Conservation (phyloP, 2,113 vertebrate genomes). For the Tachysurus vachellii region DNA sequence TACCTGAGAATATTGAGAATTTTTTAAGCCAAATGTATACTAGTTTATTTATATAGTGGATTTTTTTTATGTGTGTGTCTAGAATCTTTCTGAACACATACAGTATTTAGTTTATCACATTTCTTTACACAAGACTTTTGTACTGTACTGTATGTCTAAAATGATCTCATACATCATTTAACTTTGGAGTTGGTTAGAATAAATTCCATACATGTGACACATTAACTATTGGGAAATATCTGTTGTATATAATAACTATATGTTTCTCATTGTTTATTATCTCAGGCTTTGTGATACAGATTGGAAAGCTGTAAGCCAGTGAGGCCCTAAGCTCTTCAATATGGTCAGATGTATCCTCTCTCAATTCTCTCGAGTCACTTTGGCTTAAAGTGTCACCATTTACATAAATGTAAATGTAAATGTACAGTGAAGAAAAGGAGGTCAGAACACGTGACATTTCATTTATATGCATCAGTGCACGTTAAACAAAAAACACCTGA, state of each 20-base stretch:
- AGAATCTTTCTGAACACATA: background rate
- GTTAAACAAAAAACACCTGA: background rate
- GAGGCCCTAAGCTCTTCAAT: background rate
- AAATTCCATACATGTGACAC: background rate
- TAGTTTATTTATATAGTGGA: too few relatives aligned
- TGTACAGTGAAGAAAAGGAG: background rate
- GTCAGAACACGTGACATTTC: background rate
- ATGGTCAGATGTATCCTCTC: background rate
- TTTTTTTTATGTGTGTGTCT: background rate
- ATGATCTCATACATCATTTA: background rate
- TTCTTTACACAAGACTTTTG: background rate
- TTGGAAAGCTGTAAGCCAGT: background rate
- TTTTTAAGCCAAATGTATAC: background rate
- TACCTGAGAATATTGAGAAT: background rate
- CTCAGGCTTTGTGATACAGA: background rate
- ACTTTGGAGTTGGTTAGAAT: background rate
- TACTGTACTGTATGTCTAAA: background rate
- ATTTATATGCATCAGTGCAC: constrained; percentile 6
- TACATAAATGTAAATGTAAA: background rate
- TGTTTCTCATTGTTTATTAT: background rate
- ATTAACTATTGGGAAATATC: background rate
- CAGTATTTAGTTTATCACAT: background rate
- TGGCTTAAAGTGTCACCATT: background rate
- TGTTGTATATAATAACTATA: too few relatives aligned
- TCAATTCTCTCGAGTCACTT: background rate